Evolutionary conservation across 2,888 invertebrate genomes (phyloP), one percentile per base, ranked within the genome.

Genomic region (Lithophane semibrunnea): DNA sequence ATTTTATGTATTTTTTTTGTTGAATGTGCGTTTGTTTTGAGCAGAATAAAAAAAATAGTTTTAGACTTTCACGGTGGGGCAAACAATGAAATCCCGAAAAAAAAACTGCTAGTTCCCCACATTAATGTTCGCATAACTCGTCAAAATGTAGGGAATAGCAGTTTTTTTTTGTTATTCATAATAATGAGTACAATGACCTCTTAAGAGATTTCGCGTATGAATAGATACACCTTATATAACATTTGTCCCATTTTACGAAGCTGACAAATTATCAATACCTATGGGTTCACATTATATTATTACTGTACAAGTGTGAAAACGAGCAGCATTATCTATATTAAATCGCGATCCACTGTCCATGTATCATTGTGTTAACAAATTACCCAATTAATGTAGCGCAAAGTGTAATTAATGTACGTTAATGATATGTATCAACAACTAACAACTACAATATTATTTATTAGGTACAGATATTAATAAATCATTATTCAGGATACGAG

Each of bases 301-400:
- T 44, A 21, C 16, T 37, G 52, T 2, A 16, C 29, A 21, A 4
- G 21, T 63, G 13, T 52, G 58, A 37, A 70, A 70, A 76, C 37
- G 4, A 68, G 13, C 21, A 79, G 21, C 37, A 77, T 83, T 67
- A 77, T 77, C 83, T 63, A 77, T 58, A 84, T 76, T 61, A 49
- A 69, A 83, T 81, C 82, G 60, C 54, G 21, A 74, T 77, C 64
- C 18, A 52, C 61, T 65, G 49, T 21, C 66, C 42, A 72, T 73
- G 58, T 18, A 82, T 73, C 60, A 75, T 29, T 69, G 70, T 49
- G 76, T 12, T 72, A 68, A 75, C 74, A 73, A 77, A 80, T 86
- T 75, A 76, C 74, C 67, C 68, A 83, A 79, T 81, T 77, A 75
- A 81, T 84, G 75, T 65, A 68, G 75, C 69, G 73, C 72, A 75